A percentile compares a stretch with the other conserved stretches of the same genome.
Evolutionary conservation across 2,797 vertebrate genomes (phyloP).

Genomic region (Urophycis tenuis): DNA sequence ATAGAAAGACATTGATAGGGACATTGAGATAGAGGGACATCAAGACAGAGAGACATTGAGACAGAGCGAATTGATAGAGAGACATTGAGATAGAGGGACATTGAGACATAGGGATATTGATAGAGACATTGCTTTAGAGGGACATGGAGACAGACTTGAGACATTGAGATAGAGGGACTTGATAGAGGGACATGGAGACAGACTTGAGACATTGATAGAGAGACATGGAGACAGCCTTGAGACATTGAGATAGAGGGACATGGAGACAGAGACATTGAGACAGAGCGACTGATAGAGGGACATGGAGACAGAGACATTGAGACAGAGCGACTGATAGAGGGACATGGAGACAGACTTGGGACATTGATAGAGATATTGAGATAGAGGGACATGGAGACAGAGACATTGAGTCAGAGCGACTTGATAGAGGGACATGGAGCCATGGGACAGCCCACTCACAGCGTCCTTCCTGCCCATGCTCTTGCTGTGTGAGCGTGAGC

Average conservation of each 20-base stretch:
- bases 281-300: too few relatives aligned
- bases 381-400: background rate
- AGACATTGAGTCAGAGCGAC: background rate
- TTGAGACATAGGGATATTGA: background rate
- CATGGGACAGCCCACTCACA: constrained; percentile 62
- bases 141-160: too few relatives aligned
- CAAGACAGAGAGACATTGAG: too few relatives aligned
- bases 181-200: background rate
- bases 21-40: too few relatives aligned
- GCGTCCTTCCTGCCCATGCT: constrained; percentile 85
- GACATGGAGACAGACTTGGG: too few relatives aligned
- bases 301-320: background rate
- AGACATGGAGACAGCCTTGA: too few relatives aligned
- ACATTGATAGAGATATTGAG: too few relatives aligned
- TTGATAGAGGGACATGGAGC: background rate
- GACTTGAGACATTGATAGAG: too few relatives aligned
- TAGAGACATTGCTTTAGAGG: background rate
- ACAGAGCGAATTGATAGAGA: too few relatives aligned
- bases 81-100: background rate
- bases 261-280: too few relatives aligned
- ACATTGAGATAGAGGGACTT: too few relatives aligned
- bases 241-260: background rate
- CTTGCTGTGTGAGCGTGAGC: constrained; percentile 94
- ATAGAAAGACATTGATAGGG: too few relatives aligned
- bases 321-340: background rate